phyloP scores from a whole-genome alignment of 2,113 vertebrate species.

The Cisticola juncidis region DNA sequence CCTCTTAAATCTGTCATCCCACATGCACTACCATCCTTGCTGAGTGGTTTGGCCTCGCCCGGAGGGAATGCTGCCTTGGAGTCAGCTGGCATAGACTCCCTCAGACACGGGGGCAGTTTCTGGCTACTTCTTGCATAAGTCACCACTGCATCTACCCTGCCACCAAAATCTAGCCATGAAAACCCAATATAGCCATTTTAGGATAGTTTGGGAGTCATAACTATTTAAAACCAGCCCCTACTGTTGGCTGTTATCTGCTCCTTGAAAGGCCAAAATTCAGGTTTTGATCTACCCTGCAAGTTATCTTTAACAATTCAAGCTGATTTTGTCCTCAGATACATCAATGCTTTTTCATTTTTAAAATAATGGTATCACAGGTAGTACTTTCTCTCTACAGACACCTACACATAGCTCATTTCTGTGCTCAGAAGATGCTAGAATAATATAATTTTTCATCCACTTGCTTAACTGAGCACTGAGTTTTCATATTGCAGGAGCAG shows the following conservation, averaged over 20 bases:
- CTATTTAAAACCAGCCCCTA: neutral
- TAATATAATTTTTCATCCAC: neutral
- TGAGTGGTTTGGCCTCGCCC: neutral
- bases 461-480: neutral
- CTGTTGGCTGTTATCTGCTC: neutral
- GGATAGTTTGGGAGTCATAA: neutral
- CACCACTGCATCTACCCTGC: fast-evolving
- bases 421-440: neutral
- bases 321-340: neutral
- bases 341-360: neutral
- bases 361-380: neutral
- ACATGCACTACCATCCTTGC: fast-evolving
- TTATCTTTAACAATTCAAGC: neutral
- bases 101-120: fast-evolving
- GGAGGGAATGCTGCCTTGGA: fast-evolving
- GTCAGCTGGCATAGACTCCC: fast-evolving
- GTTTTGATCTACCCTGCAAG: neutral
- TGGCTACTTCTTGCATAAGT: neutral
- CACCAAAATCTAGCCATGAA: neutral
- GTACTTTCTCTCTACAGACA: neutral
- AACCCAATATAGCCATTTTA: neutral
- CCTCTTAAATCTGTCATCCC: neutral
- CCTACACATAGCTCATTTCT: neutral
- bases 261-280: neutral
- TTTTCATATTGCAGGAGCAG: neutral